These are phyloP conservation scores for pig (Sus scrofa) DNA, from an alignment of 2,113 vertebrate species.

Conservation along the genomic window DNA sequence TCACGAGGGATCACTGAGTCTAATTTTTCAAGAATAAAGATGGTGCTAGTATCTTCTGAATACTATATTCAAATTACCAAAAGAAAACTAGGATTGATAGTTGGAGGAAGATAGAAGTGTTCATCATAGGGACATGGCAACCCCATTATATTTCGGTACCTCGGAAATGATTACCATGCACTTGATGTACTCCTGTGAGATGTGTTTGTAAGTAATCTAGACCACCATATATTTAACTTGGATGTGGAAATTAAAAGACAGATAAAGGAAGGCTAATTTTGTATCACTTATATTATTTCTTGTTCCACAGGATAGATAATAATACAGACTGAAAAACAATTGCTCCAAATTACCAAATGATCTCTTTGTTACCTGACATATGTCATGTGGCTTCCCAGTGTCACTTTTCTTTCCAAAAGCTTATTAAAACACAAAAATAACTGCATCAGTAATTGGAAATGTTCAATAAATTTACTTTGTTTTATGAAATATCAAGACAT, in stretches of 20 bases:
- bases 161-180: neutral
- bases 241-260: neutral
- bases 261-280: neutral
- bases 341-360: slow-evolving; percentile 52
- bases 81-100: neutral
- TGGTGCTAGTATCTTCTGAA: neutral
- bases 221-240: neutral
- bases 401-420: slow-evolving; percentile 27
- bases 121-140: neutral
- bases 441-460: neutral
- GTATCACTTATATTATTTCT: slow-evolving; percentile 34
- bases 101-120: neutral
- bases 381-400: slow-evolving; percentile 13
- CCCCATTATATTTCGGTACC: neutral
- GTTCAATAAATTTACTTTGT: neutral
- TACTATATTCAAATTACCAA: neutral
- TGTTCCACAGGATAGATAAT: slow-evolving; percentile 60
- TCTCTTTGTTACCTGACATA: slow-evolving; percentile 47
- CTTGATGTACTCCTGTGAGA: neutral
- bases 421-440: neutral
- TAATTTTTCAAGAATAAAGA: neutral
- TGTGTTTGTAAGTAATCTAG: neutral
- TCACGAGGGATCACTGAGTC: neutral
- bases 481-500: slow-evolving; percentile 10
- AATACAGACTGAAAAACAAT: slow-evolving; percentile 49